A percentile compares a stretch with the other conserved stretches of the same genome.
These are phyloP conservation scores for Coregonus suidteri DNA, from an alignment of 2,797 vertebrate genomes.

Conservation along the genomic window DNA sequence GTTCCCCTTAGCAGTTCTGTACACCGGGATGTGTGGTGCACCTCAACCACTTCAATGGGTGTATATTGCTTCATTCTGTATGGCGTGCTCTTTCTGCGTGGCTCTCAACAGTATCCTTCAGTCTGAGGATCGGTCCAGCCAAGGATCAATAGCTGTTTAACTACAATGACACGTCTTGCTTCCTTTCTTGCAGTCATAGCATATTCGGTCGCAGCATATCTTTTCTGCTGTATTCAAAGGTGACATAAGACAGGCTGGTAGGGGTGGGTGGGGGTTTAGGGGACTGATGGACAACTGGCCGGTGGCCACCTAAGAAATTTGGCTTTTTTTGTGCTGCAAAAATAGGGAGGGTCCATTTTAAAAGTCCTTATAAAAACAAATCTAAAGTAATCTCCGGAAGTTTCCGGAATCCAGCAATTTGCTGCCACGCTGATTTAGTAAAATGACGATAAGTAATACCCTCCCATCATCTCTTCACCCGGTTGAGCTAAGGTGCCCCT, in stretches of 20 bases:
- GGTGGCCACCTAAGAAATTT: conserved; percentile 24
- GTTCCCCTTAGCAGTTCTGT: not conserved
- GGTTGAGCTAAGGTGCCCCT: conserved; percentile 62
- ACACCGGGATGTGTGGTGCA: not conserved
- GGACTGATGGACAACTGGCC: conserved; percentile 5
- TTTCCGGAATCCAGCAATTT: conserved; percentile 13
- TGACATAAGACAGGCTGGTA: not conserved
- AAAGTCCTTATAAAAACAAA: conserved; percentile 22
- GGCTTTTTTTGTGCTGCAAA: conserved; percentile 52
- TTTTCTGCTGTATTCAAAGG: not conserved
- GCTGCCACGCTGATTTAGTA: not conserved
- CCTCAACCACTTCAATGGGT: not conserved
- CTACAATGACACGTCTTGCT: not conserved
- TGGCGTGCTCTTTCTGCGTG: not conserved
- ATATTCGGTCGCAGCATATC: not conserved
- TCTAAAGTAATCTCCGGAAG: conserved; percentile 12
- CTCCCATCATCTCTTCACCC: not conserved
- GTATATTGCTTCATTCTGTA: not conserved
- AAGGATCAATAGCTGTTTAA: conserved; percentile 1
- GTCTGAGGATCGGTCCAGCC: not conserved
- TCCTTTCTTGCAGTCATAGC: not conserved
- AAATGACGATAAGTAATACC: conserved; percentile 6
- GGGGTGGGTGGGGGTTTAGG: not conserved
- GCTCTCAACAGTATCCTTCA: not conserved
- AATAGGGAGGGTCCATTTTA: conserved; percentile 20